Percentiles rank a stretch among this genome's conserved stretches.
Evolutionary conservation across 1,140 invertebrate genomes (phyloP).

Genomic region (Aphis gossypii): DNA sequence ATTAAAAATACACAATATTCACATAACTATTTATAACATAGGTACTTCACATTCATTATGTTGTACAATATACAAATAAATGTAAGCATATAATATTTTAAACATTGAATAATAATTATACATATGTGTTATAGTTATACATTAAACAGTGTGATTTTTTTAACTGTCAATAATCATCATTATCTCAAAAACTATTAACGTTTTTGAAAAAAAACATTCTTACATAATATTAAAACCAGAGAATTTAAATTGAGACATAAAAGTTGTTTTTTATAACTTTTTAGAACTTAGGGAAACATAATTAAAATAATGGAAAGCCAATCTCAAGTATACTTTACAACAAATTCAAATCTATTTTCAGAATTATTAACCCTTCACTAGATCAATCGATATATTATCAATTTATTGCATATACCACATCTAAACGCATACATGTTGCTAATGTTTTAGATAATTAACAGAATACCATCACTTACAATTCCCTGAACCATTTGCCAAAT

Average conservation of each 20-base stretch:
- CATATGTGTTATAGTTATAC: background rate
- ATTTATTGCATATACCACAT: background rate
- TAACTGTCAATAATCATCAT: background rate
- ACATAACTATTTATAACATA: background rate
- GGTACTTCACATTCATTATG: background rate
- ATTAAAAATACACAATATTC: background rate
- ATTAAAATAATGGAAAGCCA: background rate
- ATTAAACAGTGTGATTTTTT: background rate
- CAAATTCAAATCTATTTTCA: background rate
- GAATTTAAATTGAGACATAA: background rate
- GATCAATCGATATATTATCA: background rate
- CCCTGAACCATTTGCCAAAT: background rate
- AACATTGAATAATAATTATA: background rate
- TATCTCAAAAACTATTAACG: background rate
- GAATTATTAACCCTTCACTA: background rate
- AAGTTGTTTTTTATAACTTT: background rate
- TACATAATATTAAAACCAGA: background rate
- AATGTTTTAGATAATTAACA: background rate
- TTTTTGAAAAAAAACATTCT: background rate
- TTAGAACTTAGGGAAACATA: background rate
- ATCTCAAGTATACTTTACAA: background rate
- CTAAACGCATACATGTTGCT: background rate
- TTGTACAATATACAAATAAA: background rate
- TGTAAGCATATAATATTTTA: background rate
- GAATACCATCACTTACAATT: background rate